These are phyloP conservation scores for Pavo muticus DNA, from an alignment of 2,113 vertebrate genomes.

Conservation along the genomic window DNA sequence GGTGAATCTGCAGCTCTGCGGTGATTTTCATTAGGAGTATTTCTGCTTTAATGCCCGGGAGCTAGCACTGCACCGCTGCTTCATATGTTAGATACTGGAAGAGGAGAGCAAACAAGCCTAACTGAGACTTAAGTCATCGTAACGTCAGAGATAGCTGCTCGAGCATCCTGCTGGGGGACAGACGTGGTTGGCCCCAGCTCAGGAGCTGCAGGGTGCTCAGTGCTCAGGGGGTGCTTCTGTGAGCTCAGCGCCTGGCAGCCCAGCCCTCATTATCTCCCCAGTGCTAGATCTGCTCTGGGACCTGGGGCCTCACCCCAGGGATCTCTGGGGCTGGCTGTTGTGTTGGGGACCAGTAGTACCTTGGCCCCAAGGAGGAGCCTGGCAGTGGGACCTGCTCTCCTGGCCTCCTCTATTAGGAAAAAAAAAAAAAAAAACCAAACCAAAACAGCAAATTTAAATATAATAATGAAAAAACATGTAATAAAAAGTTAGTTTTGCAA, in stretches of 20 bases:
- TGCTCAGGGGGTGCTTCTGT: background rate
- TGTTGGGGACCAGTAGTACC: background rate
- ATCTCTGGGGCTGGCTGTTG: background rate
- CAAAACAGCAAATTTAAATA: conserved; percentile 31
- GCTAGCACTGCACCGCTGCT: background rate
- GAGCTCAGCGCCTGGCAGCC: background rate
- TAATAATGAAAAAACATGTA: conserved; percentile 42
- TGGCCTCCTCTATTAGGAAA: background rate
- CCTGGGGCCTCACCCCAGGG: background rate
- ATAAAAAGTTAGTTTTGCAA: conserved; percentile 62
- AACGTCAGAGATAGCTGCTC: background rate
- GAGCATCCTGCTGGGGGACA: conserved; percentile 23
- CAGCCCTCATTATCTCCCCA: background rate
- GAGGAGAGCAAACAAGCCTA: conserved; percentile 23
- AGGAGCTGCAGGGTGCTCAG: background rate
- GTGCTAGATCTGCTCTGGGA: background rate
- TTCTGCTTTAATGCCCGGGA: background rate
- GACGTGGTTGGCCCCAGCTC: conserved; percentile 35
- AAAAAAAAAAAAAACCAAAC: background rate
- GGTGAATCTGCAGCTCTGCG: background rate
- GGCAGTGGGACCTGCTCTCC: background rate
- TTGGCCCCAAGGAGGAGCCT: background rate
- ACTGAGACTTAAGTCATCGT: conserved; percentile 28
- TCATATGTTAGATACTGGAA: background rate
- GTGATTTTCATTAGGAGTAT: background rate